phyloP scores from a whole-genome alignment of 2,113 vertebrate genomes.

The Alaudala cheleensis region DNA sequence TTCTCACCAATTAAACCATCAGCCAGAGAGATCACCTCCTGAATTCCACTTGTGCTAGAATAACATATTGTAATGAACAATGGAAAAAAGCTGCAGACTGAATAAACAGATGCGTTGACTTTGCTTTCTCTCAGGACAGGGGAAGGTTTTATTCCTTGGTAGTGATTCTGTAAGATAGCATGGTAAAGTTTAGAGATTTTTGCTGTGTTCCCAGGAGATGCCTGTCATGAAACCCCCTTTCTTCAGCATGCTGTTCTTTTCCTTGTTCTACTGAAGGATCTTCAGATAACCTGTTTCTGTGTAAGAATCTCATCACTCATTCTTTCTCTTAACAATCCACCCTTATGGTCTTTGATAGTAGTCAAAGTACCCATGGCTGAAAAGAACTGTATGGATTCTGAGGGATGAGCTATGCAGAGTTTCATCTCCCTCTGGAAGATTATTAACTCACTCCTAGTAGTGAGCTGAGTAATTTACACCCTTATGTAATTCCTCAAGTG shows the following conservation, averaged over 20 bases:
- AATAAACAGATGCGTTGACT: slow-evolving; percentile 58
- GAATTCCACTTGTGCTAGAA: slow-evolving; percentile 53
- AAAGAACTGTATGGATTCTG: neutral
- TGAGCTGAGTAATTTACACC: neutral
- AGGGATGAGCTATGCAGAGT: fast-evolving
- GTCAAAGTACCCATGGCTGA: neutral
- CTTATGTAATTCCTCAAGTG: neutral
- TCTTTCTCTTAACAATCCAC: neutral
- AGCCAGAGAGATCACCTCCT: neutral
- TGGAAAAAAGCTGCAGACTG: slow-evolving; percentile 57
- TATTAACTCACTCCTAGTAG: neutral
- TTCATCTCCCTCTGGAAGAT: neutral
- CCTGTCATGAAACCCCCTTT: neutral
- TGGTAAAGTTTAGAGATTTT: neutral
- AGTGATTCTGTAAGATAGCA: slow-evolving; percentile 4
- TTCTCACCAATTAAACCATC: slow-evolving; percentile 22
- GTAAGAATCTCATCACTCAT: neutral
- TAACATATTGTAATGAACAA: slow-evolving; percentile 51
- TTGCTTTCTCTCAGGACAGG: neutral
- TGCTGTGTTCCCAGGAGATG: neutral
- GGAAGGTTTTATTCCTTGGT: neutral
- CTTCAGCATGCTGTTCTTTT: neutral
- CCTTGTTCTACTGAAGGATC: neutral
- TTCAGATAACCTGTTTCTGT: neutral
- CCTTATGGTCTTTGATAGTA: neutral